Conservation (phyloP, 2,113 vertebrate genomes). For the Chroicocephalus ridibundus region DNA sequence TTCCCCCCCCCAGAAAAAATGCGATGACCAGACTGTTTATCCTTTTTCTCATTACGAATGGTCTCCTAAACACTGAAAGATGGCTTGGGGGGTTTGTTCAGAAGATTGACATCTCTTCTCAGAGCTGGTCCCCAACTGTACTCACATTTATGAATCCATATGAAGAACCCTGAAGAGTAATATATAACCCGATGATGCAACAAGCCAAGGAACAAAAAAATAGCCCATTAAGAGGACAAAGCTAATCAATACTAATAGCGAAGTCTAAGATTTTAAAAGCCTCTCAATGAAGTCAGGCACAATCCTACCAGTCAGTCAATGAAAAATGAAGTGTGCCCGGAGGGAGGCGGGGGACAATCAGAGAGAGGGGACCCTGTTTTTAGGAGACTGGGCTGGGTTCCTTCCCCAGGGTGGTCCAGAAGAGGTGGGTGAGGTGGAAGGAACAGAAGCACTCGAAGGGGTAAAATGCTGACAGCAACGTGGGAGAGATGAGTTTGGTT, state of each 20-base stretch:
- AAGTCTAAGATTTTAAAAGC: slow-evolving; percentile 73
- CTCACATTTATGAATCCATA: slow-evolving; percentile 24
- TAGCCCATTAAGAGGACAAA: slow-evolving; percentile 70
- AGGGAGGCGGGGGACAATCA: background rate
- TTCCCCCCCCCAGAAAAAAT: background rate
- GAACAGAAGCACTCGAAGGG: background rate
- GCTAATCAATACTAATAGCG: slow-evolving; percentile 70
- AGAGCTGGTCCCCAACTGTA: background rate
- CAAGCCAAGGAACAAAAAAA: background rate
- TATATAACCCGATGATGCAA: background rate
- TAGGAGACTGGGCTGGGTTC: background rate
- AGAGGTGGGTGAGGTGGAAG: background rate
- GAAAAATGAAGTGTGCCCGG: background rate
- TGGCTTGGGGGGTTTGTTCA: background rate
- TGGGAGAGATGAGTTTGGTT: slow-evolving; percentile 31
- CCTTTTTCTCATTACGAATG: background rate
- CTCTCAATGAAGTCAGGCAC: slow-evolving; percentile 57
- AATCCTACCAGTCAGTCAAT: slow-evolving; percentile 6
- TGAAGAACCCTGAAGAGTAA: slow-evolving; percentile 13
- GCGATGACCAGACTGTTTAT: background rate
- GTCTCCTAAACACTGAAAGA: background rate
- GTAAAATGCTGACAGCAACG: background rate
- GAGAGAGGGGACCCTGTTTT: background rate
- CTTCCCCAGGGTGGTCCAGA: background rate
- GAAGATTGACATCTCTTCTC: background rate